Conservation (phyloP, 2,888 invertebrate species). For the Caenorhabditis sp. region DNA sequence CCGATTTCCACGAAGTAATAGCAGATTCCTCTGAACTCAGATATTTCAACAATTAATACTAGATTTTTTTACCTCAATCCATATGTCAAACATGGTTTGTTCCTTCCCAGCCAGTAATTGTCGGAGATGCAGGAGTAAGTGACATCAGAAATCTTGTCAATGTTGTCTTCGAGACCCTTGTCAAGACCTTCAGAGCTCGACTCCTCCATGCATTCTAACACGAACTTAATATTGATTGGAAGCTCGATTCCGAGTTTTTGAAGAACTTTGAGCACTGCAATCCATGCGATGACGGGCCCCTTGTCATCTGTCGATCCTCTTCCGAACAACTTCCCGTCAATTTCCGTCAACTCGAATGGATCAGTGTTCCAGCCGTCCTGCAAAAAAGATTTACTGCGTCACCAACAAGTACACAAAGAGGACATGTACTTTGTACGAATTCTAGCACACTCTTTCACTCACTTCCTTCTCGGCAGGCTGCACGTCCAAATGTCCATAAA, state of each 20-base stretch:
- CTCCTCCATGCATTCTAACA: constrained; percentile 99
- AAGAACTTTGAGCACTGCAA: constrained; percentile 94
- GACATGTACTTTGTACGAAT: background rate
- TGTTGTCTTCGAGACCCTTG: constrained; percentile 87
- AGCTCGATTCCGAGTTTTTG: constrained; percentile 88
- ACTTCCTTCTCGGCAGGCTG: constrained; percentile 91
- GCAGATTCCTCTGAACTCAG: constrained; percentile 86
- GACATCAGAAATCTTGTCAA: constrained; percentile 86
- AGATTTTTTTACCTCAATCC: constrained; percentile 87
- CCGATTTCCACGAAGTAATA: constrained; percentile 92
- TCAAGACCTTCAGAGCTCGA: constrained; percentile 97
- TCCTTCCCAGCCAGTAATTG: constrained; percentile 98
- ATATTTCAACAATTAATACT: constrained; percentile 4
- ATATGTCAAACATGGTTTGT: constrained; percentile 97
- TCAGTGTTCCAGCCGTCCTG: constrained; percentile 93
- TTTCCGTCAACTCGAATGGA: constrained; percentile 93
- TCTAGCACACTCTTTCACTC: constrained; percentile 15
- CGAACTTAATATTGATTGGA: constrained; percentile 89
- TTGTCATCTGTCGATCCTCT: constrained; percentile 94
- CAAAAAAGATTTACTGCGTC: background rate
- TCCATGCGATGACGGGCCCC: constrained; percentile 95
- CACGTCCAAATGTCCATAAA: constrained; percentile 98
- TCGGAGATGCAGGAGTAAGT: constrained; percentile 98
- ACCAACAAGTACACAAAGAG: background rate
- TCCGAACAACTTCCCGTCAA: constrained; percentile 92